Conservation (phyloP, 2,113 vertebrate species). For the Pseudorectes ferrugineus region DNA sequence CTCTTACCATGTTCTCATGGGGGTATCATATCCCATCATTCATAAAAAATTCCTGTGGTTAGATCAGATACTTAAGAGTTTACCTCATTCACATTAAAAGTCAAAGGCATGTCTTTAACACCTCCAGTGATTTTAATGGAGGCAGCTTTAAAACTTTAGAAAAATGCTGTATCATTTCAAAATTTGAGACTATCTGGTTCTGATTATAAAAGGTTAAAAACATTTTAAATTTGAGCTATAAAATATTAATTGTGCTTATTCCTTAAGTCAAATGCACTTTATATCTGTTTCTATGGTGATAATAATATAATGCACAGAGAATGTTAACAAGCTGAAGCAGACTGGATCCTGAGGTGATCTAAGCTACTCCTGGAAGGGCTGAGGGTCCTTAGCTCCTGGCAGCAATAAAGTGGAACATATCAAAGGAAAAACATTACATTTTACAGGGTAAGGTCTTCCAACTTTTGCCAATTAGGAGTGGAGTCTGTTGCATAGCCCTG, state of each 20-base stretch:
- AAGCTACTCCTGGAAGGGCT: not conserved
- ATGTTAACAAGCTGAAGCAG: not conserved
- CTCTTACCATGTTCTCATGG: not conserved
- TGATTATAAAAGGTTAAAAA: constrained; percentile 37
- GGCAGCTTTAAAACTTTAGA: not conserved
- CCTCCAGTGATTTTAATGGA: not conserved
- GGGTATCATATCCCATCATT: not conserved
- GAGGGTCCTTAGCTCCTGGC: not conserved
- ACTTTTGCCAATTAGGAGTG: not conserved
- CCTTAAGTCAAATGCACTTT: not conserved
- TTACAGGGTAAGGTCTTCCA: not conserved
- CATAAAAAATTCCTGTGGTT: not conserved
- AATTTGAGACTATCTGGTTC: not conserved
- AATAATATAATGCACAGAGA: not conserved
- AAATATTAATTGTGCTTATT: constrained; percentile 22
- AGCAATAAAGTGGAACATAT: not conserved
- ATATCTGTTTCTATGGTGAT: constrained; percentile 18
- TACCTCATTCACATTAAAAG: not conserved
- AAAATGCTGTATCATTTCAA: not conserved
- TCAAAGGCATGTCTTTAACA: not conserved
- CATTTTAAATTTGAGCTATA: constrained; percentile 8
- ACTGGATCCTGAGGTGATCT: not conserved
- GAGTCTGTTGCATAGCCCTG: not conserved
- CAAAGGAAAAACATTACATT: not conserved
- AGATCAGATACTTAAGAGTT: not conserved